Conservation (phyloP, 2,888 invertebrate genomes). For the Caenorhabditis sp. region DNA sequence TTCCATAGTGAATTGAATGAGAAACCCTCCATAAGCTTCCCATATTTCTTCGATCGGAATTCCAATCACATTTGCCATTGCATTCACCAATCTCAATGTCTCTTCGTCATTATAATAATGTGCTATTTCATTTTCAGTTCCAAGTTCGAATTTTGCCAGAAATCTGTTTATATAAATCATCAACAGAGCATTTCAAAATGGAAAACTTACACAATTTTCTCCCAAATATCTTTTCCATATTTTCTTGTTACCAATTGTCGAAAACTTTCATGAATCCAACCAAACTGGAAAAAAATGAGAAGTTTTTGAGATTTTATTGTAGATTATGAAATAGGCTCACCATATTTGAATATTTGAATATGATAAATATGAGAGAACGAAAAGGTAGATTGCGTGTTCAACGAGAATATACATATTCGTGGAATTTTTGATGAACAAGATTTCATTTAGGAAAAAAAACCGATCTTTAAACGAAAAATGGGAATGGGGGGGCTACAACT, state of each 20-base stretch:
- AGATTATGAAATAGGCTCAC: no score
- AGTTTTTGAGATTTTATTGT: no score
- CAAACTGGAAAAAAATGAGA: constrained; percentile 66
- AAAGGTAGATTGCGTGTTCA: background rate
- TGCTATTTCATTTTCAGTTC: constrained; percentile 64
- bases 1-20: constrained; percentile 70
- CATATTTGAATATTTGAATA: background rate
- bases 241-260: constrained; percentile 66
- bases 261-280: constrained; percentile 69
- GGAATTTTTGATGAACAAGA: background rate
- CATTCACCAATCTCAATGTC: constrained; percentile 63
- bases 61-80: constrained; percentile 66
- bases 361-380: background rate
- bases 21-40: constrained; percentile 70
- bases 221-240: constrained; percentile 67
- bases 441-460: background rate
- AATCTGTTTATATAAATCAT: no score
- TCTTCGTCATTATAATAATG: constrained; percentile 69
- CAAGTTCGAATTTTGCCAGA: constrained; percentile 67
- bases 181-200: no score
- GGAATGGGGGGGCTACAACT: no score
- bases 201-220: constrained; percentile 64
- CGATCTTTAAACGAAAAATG: no score
- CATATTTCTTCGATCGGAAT: constrained; percentile 69
- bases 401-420: background rate